A percentile compares a stretch with the other conserved stretches of the same genome.
phyloP scores from a whole-genome alignment of 2,888 invertebrate genomes.

The Yponomeuta evonymella region DNA sequence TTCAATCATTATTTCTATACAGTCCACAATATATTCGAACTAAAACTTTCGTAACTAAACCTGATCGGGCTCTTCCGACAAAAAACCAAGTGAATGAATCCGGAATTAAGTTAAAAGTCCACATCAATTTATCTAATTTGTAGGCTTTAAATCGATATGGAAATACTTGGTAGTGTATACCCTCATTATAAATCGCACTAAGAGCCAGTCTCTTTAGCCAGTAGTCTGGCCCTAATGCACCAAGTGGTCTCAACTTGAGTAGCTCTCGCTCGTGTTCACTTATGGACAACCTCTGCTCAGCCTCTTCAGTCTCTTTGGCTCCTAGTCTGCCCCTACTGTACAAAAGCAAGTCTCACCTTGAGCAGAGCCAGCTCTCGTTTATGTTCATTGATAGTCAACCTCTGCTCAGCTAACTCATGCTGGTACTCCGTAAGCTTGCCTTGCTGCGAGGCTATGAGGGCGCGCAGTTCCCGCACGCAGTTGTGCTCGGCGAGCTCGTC shows the following conservation, averaged over 20 bases:
- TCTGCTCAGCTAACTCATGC: conserved; percentile 89
- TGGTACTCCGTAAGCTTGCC: conserved; percentile 91
- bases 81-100: no score
- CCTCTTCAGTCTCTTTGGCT: conserved; percentile 82
- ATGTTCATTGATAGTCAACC: conserved; percentile 91
- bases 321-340: neutral
- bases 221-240: no score
- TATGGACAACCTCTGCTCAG: conserved; percentile 90
- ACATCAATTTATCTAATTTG: no score
- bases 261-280: conserved; percentile 93
- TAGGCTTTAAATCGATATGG: no score
- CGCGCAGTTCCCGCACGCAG: conserved; percentile 91
- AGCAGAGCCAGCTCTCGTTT: conserved; percentile 91
- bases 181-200: no score
- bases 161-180: no score
- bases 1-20: no score
- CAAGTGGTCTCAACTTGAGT: conserved; percentile 79
- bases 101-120: no score
- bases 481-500: conserved; percentile 96
- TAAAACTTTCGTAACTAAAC: no score
- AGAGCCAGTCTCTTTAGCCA: no score
- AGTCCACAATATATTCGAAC: no score
- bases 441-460: conserved; percentile 89
- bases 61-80: no score
- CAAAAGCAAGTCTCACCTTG: conserved; percentile 75